Base-by-base conservation (phyloP, 2,888 invertebrate genomes). In the Drymonia ruficornis region DNA sequence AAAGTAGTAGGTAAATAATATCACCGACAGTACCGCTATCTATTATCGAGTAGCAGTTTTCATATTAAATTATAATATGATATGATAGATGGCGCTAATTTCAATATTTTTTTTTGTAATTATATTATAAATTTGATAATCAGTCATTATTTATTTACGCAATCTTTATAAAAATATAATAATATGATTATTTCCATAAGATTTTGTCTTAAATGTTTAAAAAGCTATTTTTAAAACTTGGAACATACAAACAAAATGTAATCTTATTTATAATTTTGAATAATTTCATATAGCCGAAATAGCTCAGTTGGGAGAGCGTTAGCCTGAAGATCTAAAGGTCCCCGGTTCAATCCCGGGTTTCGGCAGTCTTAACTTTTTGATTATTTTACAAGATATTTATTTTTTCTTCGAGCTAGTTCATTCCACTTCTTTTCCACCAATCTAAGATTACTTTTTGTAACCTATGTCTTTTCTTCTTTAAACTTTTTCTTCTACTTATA, bases 271-370 rank as follows among this genome's bases (percentile, higher is more conserved):
- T 50, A 57, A 67, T 70, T 76, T 73, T 45, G 5, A 12, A 0
- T 0, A 0, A 0, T 0, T 0, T 0, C 0, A 0, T 2, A 54
- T 56, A 18, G 80, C 80, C 78, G 78, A 78, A 81, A 81, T 81
- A 81, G 81, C 80, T 81, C 81, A 80, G 81, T 80, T 81, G 80
- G 80, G 80, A 80, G 80, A 81, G 78, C 80, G 80, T 80, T 80
- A 79, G 77, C 79, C 80, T 80, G 79, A 79, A 80, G 79, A 79
- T 79, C 79, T 80, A 77, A 80, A 79, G 78, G 80, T 79, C 80
- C 80, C 78, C 72, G 80, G 80, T 81, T 81, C 80, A 74, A 80
- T 80, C 80, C 80, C 78, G 74, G 80, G 80, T 81, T 80, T 80
- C 80, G 80, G 81, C 79, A 80, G 9, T 1, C 0, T 4, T 16